These are phyloP conservation scores for Ancistrus triradiatus DNA, from an alignment of 2,113 vertebrate species.

Conservation along the genomic window DNA sequence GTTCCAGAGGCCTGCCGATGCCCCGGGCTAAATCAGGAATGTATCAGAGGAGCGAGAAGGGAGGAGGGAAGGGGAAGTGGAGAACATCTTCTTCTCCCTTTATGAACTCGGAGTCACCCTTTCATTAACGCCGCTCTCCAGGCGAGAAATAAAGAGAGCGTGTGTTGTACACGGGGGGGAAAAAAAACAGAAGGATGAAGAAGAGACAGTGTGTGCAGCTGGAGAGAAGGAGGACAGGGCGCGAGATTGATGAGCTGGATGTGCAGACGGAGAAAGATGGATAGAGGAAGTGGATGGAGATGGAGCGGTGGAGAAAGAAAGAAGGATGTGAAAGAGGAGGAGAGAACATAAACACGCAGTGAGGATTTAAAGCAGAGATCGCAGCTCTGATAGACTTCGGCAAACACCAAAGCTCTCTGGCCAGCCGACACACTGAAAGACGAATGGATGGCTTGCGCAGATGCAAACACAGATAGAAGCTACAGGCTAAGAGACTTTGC, in stretches of 20 bases:
- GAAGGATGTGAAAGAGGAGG: conserved; percentile 36
- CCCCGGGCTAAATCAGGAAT: conserved; percentile 6
- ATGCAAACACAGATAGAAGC: conserved; percentile 21
- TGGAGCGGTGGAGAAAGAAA: conserved; percentile 31
- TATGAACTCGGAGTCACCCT: conserved; percentile 29
- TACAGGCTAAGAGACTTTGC: conserved; percentile 19
- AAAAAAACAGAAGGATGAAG: not conserved
- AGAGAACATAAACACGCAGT: conserved; percentile 37
- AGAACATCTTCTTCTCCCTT: not conserved
- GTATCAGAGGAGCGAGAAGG: not conserved
- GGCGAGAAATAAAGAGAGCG: conserved; percentile 27
- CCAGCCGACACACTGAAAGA: conserved; percentile 15
- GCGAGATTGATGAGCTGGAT: conserved; percentile 45
- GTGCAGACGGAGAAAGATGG: conserved; percentile 49
- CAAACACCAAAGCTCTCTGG: conserved; percentile 28
- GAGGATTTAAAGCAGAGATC: conserved; percentile 38
- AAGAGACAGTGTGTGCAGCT: conserved; percentile 14
- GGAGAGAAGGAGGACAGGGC: conserved; percentile 38
- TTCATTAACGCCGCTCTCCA: conserved; percentile 33
- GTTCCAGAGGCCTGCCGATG: conserved; percentile 7
- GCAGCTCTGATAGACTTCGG: conserved; percentile 37
- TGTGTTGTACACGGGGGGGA: conserved; percentile 1
- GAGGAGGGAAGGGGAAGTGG: not conserved
- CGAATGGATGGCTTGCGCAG: conserved; percentile 23
- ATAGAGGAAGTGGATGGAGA: conserved; percentile 52